Base-by-base conservation (phyloP, 2,113 vertebrate species). In the Panthera tigris region DNA sequence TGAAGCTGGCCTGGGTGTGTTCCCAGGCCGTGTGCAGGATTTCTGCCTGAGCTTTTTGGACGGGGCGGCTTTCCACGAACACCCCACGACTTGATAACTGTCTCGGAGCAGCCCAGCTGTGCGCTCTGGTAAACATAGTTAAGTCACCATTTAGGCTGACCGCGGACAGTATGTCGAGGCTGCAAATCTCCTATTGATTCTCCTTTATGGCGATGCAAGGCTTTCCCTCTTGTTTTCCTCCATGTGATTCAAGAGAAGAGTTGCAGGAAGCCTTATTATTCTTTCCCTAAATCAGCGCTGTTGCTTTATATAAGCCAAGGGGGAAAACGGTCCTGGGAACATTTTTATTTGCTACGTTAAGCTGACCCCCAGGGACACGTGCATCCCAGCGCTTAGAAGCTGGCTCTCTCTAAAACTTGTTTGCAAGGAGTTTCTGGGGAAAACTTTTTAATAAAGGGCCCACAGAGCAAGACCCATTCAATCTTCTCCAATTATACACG, bases 391-490 rank as follows among this genome's bases (percentile, higher is more conserved):
- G 8, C n/a, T 74, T 48, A 80, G 92, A 91, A 93, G 94, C 50
- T 0, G 4, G 41, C 23, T 66, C 12, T 29, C 41, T 81, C 57
- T 23, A 23, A 93, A 80, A 73, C 41, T n/a, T 74, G 76, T 96
- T 96, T 94, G 76, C 91, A 11, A 50, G 66, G 68, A 94, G 57
- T 96, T 98, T 93, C 93, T n/a, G 80, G 97, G 91, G 93, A 91
- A 91, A 94, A 93, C 50, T 91, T 92, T 97, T 96, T 91, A 96
- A 97, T 96, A 95, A 97, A 85, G 68, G 91, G 50, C 81, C 33
- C 1, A 3, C n/a, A 15, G 45, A 91, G 63, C 15, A 57, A 92
- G 97, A 71, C 45, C 33, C 88, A 71, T 76, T 82, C 89, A 89
- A 93, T 96, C 91, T 91, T 12, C 96, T 94, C 74, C 96, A 88